Conservation (phyloP, 1,140 invertebrate species). For the Lucilia cuprina region DNA sequence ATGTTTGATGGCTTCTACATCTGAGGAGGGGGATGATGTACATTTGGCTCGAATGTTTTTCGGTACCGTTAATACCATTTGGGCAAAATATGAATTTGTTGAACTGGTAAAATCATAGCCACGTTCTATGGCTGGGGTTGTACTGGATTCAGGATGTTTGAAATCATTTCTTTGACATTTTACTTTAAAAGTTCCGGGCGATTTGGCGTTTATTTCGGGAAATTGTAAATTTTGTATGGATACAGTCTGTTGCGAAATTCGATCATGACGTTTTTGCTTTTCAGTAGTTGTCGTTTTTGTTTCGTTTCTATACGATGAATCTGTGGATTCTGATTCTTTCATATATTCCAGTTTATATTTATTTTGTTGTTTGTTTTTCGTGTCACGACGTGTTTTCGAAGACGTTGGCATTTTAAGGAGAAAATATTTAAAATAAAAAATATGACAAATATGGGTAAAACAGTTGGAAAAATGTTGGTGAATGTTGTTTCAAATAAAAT, state of each 20-base stretch:
- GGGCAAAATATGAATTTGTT: slow-evolving; percentile 36
- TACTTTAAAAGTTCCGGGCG: neutral
- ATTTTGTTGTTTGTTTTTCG: no score
- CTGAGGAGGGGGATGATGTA: neutral
- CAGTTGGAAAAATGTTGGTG: no score
- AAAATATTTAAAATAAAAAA: no score
- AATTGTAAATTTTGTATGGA: slow-evolving; percentile 31
- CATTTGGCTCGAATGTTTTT: slow-evolving; percentile 33
- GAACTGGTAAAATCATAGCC: slow-evolving; percentile 40
- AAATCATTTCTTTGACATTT: neutral
- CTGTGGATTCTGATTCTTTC: neutral
- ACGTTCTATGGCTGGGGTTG: neutral
- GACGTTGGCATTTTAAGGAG: no score
- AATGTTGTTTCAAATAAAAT: no score
- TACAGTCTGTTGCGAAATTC: neutral
- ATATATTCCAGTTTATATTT: no score
- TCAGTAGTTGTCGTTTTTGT: neutral
- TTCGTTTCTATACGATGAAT: neutral
- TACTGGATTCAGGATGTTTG: neutral
- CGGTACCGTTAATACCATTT: slow-evolving; percentile 8
- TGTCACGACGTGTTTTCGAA: no score
- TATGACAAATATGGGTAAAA: no score
- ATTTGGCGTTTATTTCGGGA: neutral
- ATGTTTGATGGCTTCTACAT: neutral
- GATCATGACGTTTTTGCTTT: neutral